Evolutionary conservation across 1,140 invertebrate species (phyloP).

Genomic region (Drosophila rufa): DNA sequence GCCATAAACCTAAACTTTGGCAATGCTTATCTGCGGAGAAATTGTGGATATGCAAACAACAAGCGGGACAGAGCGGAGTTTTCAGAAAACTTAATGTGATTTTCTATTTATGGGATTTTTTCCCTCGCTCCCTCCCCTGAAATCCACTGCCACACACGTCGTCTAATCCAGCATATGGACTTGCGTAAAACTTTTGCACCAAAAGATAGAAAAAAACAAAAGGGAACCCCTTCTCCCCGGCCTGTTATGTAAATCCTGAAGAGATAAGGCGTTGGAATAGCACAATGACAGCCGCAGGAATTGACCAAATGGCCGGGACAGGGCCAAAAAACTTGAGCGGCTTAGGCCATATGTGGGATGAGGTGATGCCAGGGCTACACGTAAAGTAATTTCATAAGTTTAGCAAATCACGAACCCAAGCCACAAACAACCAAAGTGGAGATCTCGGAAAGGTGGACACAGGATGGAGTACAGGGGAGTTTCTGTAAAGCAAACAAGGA

Average conservation of each 20-base stretch:
- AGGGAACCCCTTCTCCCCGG: slow-evolving; percentile 7
- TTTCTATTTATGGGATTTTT: slow-evolving; percentile 81
- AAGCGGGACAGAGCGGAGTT: slow-evolving; percentile 48
- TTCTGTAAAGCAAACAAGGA: not conserved
- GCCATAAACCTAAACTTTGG: slow-evolving; percentile 75
- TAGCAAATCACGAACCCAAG: slow-evolving; percentile 82
- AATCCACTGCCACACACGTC: slow-evolving; percentile 19
- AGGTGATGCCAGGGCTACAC: slow-evolving; percentile 53
- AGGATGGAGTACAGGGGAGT: not conserved
- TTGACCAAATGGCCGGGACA: slow-evolving; percentile 75
- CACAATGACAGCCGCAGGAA: slow-evolving; percentile 84
- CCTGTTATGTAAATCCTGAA: slow-evolving; percentile 80
- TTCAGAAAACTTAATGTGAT: slow-evolving; percentile 77
- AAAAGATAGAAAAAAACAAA: slow-evolving; percentile 25
- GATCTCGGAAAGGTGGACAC: slow-evolving; percentile 17
- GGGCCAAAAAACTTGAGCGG: slow-evolving; percentile 41
- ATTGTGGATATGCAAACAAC: slow-evolving; percentile 74
- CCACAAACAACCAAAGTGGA: slow-evolving; percentile 64
- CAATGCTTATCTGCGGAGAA: slow-evolving; percentile 64
- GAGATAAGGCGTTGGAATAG: slow-evolving; percentile 83
- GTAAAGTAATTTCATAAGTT: slow-evolving; percentile 84
- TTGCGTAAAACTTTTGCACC: slow-evolving; percentile 76
- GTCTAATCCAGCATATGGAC: slow-evolving; percentile 76
- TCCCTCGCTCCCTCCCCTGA: not conserved
- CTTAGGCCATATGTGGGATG: slow-evolving; percentile 10